Base-by-base conservation (phyloP, 2,888 invertebrate genomes). In the Hermodice carunculata region DNA sequence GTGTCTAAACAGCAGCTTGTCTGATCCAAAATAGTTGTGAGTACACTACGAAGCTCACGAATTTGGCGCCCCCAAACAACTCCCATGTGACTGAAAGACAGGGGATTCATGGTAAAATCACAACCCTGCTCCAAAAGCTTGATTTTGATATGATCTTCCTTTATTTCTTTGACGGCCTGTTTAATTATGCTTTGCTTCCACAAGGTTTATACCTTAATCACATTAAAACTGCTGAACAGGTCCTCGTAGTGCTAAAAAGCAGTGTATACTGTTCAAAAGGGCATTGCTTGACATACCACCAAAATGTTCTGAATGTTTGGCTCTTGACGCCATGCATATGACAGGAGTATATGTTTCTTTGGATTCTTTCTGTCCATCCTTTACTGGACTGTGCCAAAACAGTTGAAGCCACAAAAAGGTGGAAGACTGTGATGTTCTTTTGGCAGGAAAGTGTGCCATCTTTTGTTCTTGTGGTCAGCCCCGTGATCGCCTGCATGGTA, bases 61-160 rank as follows among this genome's bases (percentile, higher is more conserved):
- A 77, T 76, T 49, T 74, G 73, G 14, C 76, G 24, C 49, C 77
- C 78, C 76, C 75, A 77, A 4, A 73, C 66, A n/a, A 74, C 76
- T 26, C 74, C 75, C 67, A 73, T 71, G 58, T 77, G 76, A 34
- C 71, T 73, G 1, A 76, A 69, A 37, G 44, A 46, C 5, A 76
- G 75, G n/a, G 69, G 69, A 61, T 74, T 78, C 57, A 69, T n/a
- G 54, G 51, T 22, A 17, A 44, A 67, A 22, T 59, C 58, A 59
- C 52, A 49, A 4, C 29, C 31, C 26, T 51, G 11, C 3, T 62
- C 42, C 5, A 24, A 8, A 5, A 64, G 40, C 19, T 34, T 37
- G 1, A 26, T 2, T 24, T 34, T 6, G 2, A 66, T 22, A 37
- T n/a, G 44, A 11, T 64, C 59, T n/a, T 58, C 52, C 24, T 58